Base-by-base conservation (phyloP, 2,797 vertebrate genomes). In the Valencia hispanica region DNA sequence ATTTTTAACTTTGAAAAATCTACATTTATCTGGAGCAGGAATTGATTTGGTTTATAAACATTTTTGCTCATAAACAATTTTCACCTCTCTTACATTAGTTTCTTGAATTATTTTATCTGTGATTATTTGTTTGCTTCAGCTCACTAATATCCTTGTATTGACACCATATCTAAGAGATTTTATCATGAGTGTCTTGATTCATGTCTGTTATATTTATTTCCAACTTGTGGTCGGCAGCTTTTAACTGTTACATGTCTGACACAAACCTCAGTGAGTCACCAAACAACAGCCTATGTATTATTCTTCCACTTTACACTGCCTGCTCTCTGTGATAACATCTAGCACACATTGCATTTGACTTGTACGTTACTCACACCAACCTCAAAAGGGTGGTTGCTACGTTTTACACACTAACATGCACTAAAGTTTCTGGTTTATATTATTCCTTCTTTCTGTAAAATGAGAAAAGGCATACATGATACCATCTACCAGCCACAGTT, bases 401-500 rank as follows among this genome's bases (percentile, higher is more conserved):
- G 74, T 77, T 85, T 81, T 79, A 78, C 69, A 69, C 84, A 69
- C 73, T 75, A 76, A 77, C 53, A 68, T 57, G 72, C 43, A 70
- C 69, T 72, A 55, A 66, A 74, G 75, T 82, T 68, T 87, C 47
- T 84, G 65, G 65, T 88, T 82, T 87, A 74, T 81, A 70, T 90
- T 87, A 79, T 80, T 89, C 47, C 70, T 61, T 74, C 85, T 79
- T 79, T 80, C 79, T 77, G 72, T 83, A 68, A 74, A 83, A 85
- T 84, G 75, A 81, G 89, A 89, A 88, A 81, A 79, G 17, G 86
- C 87, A 89, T 90, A 50, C 71, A 59, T 93, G 96, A 97, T 96
- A 95, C 86, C 91, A 96, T 97, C 96, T 95, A 86, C 92, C 91
- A 94, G 94, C 93, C 95, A 93, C 94, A 95, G 93, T 92, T 92